A percentile compares a stretch with the other conserved stretches of the same genome.
These are phyloP conservation scores for Drosophila recens DNA, from an alignment of 2,888 invertebrate genomes.

Conservation along the genomic window DNA sequence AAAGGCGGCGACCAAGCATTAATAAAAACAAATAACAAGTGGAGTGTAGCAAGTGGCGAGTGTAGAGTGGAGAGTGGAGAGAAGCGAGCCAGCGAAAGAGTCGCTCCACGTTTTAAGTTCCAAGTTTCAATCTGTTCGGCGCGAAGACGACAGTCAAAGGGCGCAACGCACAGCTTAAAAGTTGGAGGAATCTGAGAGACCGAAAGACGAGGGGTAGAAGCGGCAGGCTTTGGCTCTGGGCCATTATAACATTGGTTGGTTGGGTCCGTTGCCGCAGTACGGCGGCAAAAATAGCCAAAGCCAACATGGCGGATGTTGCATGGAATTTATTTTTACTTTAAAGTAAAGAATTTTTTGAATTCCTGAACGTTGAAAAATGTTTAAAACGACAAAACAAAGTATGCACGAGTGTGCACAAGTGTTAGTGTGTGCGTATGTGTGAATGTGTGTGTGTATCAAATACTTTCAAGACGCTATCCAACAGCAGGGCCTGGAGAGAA, in stretches of 20 bases:
- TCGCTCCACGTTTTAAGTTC: slow-evolving; percentile 40
- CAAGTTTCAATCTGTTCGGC: slow-evolving; percentile 43
- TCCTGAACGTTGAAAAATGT: slow-evolving; percentile 79
- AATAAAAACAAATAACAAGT: slow-evolving; percentile 58
- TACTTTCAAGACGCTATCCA: slow-evolving; percentile 59
- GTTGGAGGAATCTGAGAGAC: not conserved
- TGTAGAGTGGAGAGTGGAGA: slow-evolving; percentile 3
- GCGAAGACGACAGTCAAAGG: slow-evolving; percentile 62
- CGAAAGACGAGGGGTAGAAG: not conserved
- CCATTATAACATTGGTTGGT: slow-evolving; percentile 61
- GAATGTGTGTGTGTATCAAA: slow-evolving; percentile 47
- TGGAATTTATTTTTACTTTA: slow-evolving; percentile 80
- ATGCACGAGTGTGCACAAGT: slow-evolving; percentile 54
- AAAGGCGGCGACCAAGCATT: slow-evolving; percentile 42
- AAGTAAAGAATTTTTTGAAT: slow-evolving; percentile 78
- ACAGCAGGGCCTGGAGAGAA: slow-evolving; percentile 45
- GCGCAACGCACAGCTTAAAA: slow-evolving; percentile 58
- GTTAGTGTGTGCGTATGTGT: slow-evolving; percentile 15
- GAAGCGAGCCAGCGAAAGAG: slow-evolving; percentile 7
- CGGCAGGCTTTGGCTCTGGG: slow-evolving; percentile 51
- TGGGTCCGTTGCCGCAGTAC: slow-evolving; percentile 42
- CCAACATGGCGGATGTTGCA: slow-evolving; percentile 80
- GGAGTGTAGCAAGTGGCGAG: slow-evolving; percentile 6
- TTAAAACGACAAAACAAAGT: slow-evolving; percentile 76
- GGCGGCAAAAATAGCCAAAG: slow-evolving; percentile 76